These are phyloP conservation scores for Plestiodon gilberti DNA, from an alignment of 2,113 vertebrate species.

Conservation along the genomic window DNA sequence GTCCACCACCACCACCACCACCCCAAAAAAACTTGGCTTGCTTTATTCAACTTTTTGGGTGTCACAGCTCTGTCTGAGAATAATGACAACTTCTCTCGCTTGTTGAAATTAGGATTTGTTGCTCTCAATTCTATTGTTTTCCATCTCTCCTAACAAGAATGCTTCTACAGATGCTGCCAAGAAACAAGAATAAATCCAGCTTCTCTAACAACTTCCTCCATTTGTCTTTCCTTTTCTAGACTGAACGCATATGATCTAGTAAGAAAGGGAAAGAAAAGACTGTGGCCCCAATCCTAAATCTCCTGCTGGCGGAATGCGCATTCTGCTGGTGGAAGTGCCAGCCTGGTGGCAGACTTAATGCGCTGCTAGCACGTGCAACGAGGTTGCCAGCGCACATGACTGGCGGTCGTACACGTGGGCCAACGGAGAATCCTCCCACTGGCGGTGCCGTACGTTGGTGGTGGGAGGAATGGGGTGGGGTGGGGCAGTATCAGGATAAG, in stretches of 20 bases:
- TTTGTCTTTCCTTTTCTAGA: constrained; percentile 26
- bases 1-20: too few relatives aligned
- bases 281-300: too few relatives aligned
- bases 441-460: too few relatives aligned
- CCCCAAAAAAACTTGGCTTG: neutral
- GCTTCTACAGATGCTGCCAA: constrained; percentile 42
- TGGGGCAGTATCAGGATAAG: too few relatives aligned
- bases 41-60: neutral
- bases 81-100: neutral
- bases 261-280: neutral
- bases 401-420: too few relatives aligned
- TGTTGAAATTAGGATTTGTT: constrained; percentile 22
- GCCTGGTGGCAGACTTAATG: too few relatives aligned
- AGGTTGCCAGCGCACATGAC: too few relatives aligned
- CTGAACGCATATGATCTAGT: constrained; percentile 28
- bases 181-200: constrained; percentile 59
- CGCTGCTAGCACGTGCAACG: too few relatives aligned
- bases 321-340: too few relatives aligned
- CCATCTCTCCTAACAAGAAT: constrained; percentile 52
- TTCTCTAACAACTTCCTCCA: constrained; percentile 30
- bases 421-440: too few relatives aligned
- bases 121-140: constrained; percentile 45
- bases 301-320: too few relatives aligned
- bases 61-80: neutral
- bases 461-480: too few relatives aligned